Percentiles rank a stretch among this genome's conserved stretches.
These are phyloP conservation scores for Leucophenga montana DNA, from an alignment of 2,888 invertebrate genomes.

Conservation along the genomic window DNA sequence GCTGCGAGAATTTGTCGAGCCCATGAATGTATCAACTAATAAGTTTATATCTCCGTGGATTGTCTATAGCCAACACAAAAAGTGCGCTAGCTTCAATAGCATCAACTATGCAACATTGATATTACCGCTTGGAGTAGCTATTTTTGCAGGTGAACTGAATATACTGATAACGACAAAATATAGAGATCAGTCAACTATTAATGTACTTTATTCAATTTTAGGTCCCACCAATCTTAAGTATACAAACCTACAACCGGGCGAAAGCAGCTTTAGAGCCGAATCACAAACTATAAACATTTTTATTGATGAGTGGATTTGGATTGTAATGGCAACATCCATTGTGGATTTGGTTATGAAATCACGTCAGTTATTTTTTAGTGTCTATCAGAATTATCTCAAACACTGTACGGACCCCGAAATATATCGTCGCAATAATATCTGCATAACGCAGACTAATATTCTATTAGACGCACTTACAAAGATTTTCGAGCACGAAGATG, in stretches of 20 bases:
- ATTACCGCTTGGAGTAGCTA: constrained; percentile 46
- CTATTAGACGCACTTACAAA: constrained; percentile 34
- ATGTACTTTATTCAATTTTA: no score
- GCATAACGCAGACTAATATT: not conserved
- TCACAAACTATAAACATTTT: constrained; percentile 35
- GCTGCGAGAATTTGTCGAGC: constrained; percentile 41
- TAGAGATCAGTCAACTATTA: no score
- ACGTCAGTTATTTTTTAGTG: constrained; percentile 45
- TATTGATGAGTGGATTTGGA: constrained; percentile 59
- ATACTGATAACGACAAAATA: no score
- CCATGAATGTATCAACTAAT: constrained; percentile 30
- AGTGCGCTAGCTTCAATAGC: constrained; percentile 34
- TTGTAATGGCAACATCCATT: constrained; percentile 40
- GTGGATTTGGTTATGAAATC: constrained; percentile 42
- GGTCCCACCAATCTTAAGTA: not conserved
- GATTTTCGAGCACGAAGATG: constrained; percentile 47
- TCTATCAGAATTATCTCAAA: constrained; percentile 40
- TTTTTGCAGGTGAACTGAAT: constrained; percentile 46
- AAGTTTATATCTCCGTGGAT: constrained; percentile 46
- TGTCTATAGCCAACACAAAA: constrained; percentile 72
- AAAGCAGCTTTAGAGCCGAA: not conserved
- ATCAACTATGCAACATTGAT: constrained; percentile 48
- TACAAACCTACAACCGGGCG: not conserved
- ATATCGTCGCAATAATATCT: constrained; percentile 29
- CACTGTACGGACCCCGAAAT: constrained; percentile 39